phyloP scores from a whole-genome alignment of 2,888 invertebrate species.

The Polydrusus cervinus region DNA sequence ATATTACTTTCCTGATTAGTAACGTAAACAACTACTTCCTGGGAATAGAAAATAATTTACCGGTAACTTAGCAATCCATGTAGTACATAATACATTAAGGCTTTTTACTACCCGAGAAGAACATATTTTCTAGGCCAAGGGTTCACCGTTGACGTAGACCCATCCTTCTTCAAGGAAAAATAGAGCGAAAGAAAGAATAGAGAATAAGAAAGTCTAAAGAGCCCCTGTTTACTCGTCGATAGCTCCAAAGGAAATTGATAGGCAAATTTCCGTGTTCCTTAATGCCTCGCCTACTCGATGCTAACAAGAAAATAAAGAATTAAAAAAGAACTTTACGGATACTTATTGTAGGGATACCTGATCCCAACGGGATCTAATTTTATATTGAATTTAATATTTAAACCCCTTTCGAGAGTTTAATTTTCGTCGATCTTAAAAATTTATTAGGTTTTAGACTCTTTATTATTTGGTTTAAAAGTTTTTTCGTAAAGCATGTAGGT shows the following conservation, averaged over 20 bases:
- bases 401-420: neutral
- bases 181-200: too few species aligned
- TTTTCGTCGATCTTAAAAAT: neutral
- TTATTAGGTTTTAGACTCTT: neutral
- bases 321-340: constrained; percentile 29
- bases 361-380: constrained; percentile 8
- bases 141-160: constrained; percentile 48
- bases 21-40: neutral
- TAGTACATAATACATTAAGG: constrained; percentile 45
- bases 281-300: constrained; percentile 32
- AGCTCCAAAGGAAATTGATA: constrained; percentile 46
- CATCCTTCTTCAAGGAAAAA: constrained; percentile 50
- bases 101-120: constrained; percentile 38
- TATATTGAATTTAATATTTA: constrained; percentile 29
- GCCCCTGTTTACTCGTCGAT: constrained; percentile 47
- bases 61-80: constrained; percentile 36
- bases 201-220: constrained; percentile 40
- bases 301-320: constrained; percentile 49
- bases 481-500: too few species aligned
- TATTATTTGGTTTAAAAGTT: neutral
- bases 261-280: constrained; percentile 46
- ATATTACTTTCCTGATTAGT: too few species aligned
- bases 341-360: constrained; percentile 17
- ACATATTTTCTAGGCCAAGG: constrained; percentile 44
- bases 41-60: constrained; percentile 6